These are phyloP conservation scores for Drosophila fulvimacula DNA, from an alignment of 2,888 invertebrate genomes.

Conservation along the genomic window DNA sequence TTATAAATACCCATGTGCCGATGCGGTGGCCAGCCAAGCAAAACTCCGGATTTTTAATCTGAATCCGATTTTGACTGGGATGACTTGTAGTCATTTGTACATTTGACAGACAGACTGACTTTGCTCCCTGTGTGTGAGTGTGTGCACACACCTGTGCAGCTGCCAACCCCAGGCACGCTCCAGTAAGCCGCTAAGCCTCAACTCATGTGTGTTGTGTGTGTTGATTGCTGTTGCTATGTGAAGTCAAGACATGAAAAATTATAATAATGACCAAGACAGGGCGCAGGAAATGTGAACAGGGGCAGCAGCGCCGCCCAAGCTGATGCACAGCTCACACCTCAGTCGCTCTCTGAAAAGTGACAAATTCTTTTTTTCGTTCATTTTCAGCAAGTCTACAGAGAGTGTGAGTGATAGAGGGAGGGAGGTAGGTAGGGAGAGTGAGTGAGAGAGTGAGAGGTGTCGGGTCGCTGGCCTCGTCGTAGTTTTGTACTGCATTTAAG, in stretches of 20 bases:
- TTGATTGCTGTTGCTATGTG: conserved; percentile 39
- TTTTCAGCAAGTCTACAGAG: conserved; percentile 39
- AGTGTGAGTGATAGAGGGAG: background rate
- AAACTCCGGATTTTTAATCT: conserved; percentile 22
- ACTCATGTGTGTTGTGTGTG: conserved; percentile 25
- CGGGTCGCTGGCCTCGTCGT: conserved; percentile 67
- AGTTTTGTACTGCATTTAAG: conserved; percentile 67
- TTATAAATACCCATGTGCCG: conserved; percentile 14
- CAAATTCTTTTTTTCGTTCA: conserved; percentile 59
- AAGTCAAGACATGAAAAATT: conserved; percentile 59
- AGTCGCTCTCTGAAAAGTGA: conserved; percentile 39
- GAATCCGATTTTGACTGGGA: conserved; percentile 20
- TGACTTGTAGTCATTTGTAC: conserved; percentile 38
- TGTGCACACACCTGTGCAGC: conserved; percentile 34
- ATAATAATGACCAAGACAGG: conserved; percentile 60
- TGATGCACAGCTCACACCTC: background rate
- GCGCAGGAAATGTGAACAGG: conserved; percentile 14
- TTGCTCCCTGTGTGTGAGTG: conserved; percentile 1
- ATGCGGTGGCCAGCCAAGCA: conserved; percentile 37
- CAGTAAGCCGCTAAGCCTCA: conserved; percentile 38
- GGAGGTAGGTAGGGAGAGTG: background rate
- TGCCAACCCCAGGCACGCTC: conserved; percentile 44
- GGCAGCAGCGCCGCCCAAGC: conserved; percentile 1
- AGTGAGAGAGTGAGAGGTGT: conserved; percentile 15
- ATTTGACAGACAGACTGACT: conserved; percentile 30